A percentile compares a stretch with the other conserved stretches of the same genome.
These are phyloP conservation scores for Elysia crispata DNA, from an alignment of 2,888 invertebrate genomes.

Conservation along the genomic window DNA sequence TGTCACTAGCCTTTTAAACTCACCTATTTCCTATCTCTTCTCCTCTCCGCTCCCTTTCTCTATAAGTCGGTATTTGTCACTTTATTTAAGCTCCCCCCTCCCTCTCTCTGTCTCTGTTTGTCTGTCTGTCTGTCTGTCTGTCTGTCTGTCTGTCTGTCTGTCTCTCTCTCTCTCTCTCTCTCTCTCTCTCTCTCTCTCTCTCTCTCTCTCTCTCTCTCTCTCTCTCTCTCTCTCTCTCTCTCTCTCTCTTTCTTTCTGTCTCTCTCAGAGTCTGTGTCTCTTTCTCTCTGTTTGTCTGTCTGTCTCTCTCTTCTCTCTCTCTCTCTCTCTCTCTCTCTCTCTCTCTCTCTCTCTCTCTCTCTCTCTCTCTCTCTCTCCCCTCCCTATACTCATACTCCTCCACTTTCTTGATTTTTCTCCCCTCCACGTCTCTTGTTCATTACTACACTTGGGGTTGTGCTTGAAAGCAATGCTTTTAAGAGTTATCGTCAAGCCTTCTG, in stretches of 20 bases:
- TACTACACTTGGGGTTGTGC: no score
- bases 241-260: neutral
- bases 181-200: neutral
- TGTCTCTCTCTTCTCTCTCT: neutral
- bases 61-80: no score
- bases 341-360: neutral
- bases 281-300: neutral
- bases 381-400: neutral
- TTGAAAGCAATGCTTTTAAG: no score
- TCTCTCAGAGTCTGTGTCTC: neutral
- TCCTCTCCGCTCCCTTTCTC: no score
- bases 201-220: neutral
- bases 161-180: neutral
- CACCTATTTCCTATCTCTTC: no score
- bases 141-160: constrained; percentile 19
- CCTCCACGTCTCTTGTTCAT: no score
- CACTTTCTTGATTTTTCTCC: no score
- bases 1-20: no score
- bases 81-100: neutral
- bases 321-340: neutral
- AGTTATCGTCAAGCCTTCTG: no score
- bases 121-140: constrained; percentile 2
- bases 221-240: no score
- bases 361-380: neutral
- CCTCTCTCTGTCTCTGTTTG: neutral